A percentile compares a stretch with the other conserved stretches of the same genome.
These are phyloP conservation scores for Resseliella maxima DNA, from an alignment of 2,888 invertebrate genomes.

Conservation along the genomic window DNA sequence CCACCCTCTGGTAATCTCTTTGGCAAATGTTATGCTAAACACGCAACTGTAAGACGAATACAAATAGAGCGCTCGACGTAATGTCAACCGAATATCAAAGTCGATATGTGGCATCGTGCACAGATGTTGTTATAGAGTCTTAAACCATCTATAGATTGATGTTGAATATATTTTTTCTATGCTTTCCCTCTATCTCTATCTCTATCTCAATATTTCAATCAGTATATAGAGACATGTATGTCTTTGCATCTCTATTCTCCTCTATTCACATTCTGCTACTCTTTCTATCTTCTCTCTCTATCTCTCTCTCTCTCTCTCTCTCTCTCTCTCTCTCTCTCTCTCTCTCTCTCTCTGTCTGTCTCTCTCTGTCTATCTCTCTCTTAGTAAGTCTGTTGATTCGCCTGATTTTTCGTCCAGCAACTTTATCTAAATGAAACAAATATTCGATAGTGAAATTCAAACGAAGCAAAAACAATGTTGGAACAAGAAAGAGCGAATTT, in stretches of 20 bases:
- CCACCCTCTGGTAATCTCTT: slow-evolving; percentile 51
- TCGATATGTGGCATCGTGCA: neutral
- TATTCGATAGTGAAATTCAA: neutral
- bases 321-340: too few species aligned
- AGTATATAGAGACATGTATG: too few species aligned
- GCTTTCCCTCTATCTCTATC: too few species aligned
- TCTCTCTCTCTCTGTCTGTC: too few species aligned
- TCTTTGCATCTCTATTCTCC: too few species aligned
- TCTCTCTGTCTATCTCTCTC: too few species aligned
- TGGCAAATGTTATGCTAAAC: slow-evolving; percentile 49
- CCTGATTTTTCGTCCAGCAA: neutral
- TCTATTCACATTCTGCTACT: too few species aligned
- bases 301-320: too few species aligned
- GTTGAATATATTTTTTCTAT: slow-evolving; percentile 48
- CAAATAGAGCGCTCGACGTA: neutral
- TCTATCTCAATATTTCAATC: too few species aligned
- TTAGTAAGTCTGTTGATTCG: too few species aligned
- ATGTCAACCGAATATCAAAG: slow-evolving; percentile 1
- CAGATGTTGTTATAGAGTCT: neutral
- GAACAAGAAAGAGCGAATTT: neutral
- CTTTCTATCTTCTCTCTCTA: too few species aligned
- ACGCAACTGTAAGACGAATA: slow-evolving; percentile 9
- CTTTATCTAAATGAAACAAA: too few species aligned
- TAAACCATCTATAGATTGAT: slow-evolving; percentile 11
- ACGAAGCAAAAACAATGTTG: neutral